phyloP scores from a whole-genome alignment of 2,113 vertebrate genomes.

The Tichodroma muraria region DNA sequence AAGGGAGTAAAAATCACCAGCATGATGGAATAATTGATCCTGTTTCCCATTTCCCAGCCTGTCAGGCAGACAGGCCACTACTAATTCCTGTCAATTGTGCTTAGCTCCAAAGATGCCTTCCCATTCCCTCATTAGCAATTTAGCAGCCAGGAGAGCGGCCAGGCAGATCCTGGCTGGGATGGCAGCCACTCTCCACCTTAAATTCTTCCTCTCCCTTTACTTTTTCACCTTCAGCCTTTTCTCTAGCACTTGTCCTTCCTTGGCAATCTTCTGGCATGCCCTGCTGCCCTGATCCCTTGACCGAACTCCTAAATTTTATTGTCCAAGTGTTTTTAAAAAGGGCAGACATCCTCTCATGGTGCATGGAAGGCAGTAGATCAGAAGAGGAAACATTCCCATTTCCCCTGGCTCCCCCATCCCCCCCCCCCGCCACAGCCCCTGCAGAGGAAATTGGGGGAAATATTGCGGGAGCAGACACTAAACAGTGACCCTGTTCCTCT shows the following conservation, averaged over 20 bases:
- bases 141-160: fast-evolving
- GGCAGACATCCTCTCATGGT: no score
- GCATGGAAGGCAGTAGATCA: not conserved
- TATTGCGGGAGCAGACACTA: fast-evolving
- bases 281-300: not conserved
- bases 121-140: not conserved
- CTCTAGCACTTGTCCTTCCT: not conserved
- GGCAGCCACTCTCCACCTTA: not conserved
- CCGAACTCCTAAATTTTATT: not conserved
- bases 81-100: not conserved
- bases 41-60: not conserved
- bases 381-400: not conserved
- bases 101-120: not conserved
- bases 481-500: not conserved
- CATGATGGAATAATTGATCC: not conserved
- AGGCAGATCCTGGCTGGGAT: not conserved
- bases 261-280: not conserved
- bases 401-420: not conserved
- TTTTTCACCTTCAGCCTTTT: not conserved
- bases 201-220: not conserved
- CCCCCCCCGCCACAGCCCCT: not conserved
- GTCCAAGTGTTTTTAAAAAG: not conserved
- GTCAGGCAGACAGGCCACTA: not conserved
- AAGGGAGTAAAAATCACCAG: not conserved
- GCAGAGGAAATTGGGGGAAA: not conserved